phyloP scores from a whole-genome alignment of 1,140 invertebrate species.

The Leucophenga varia region DNA sequence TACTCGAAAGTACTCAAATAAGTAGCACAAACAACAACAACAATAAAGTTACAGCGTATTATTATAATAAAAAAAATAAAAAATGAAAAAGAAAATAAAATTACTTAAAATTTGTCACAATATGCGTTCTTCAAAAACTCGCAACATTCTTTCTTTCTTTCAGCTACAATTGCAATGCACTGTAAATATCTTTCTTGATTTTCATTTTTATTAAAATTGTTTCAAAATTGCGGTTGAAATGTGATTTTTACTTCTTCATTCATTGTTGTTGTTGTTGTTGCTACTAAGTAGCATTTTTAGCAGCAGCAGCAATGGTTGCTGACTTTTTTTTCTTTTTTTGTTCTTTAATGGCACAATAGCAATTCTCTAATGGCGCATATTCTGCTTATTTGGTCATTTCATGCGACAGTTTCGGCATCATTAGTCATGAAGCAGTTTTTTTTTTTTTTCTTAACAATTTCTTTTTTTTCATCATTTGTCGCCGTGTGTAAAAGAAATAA shows the following conservation, averaged over 20 bases:
- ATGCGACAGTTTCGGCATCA: constrained; percentile 53
- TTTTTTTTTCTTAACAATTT: constrained; percentile 3
- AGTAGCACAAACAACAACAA: no score
- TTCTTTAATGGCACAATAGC: no score
- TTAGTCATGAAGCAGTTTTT: constrained; percentile 53
- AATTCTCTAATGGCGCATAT: constrained; percentile 48
- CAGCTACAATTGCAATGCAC: no score
- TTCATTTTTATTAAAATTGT: constrained; percentile 48
- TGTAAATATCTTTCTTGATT: constrained; percentile 18
- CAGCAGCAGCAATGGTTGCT: no score
- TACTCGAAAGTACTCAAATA: no score
- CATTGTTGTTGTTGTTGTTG: no score
- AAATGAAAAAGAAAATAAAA: constrained; percentile 46
- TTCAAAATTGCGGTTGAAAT: constrained; percentile 45
- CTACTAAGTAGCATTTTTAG: no score
- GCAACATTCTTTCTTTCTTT: background rate
- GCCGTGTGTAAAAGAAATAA: constrained; percentile 13
- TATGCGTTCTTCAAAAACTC: constrained; percentile 31
- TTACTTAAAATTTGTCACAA: constrained; percentile 54
- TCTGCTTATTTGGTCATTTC: constrained; percentile 41
- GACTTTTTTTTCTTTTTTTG: no score
- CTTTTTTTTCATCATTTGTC: constrained; percentile 4
- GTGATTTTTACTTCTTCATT: no score
- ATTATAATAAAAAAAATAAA: no score
- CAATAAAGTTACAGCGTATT: no score